A percentile compares a stretch with the other conserved stretches of the same genome.
Conservation (phyloP, 2,888 invertebrate genomes). For the Acanthacorydalis orientalis region DNA sequence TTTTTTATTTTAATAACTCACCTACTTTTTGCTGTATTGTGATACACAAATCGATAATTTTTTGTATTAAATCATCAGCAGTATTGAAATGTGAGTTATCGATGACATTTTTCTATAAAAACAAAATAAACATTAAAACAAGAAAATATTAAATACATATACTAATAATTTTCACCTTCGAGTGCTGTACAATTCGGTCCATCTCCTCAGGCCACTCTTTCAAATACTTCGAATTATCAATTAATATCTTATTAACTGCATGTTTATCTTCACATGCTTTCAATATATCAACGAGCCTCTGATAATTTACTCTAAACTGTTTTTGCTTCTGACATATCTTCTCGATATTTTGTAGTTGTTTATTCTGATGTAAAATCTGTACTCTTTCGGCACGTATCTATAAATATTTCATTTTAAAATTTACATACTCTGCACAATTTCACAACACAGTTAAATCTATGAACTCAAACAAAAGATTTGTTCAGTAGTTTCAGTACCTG, state of each 20-base stretch:
- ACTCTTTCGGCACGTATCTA: constrained; percentile 10
- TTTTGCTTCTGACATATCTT: constrained; percentile 37
- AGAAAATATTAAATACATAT: not conserved
- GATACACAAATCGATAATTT: constrained; percentile 16
- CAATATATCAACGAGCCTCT: constrained; percentile 32
- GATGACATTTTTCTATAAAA: constrained; percentile 17
- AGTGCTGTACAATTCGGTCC: constrained; percentile 27
- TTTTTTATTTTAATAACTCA: constrained; percentile 7
- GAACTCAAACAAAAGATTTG: not conserved
- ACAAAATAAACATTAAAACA: not conserved
- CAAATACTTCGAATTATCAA: constrained; percentile 27
- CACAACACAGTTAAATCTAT: no score
- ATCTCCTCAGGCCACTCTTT: constrained; percentile 28
- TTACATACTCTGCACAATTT: no score
- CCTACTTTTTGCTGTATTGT: constrained; percentile 18
- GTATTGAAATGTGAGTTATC: constrained; percentile 15
- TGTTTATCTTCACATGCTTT: constrained; percentile 24
- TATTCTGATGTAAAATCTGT: no score
- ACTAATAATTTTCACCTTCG: constrained; percentile 16
- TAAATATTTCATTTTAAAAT: not conserved
- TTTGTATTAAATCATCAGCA: constrained; percentile 16
- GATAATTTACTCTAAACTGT: constrained; percentile 36
- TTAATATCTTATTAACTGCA: constrained; percentile 24
- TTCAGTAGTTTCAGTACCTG: constrained; percentile 13
- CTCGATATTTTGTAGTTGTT: constrained; percentile 20